Base-by-base conservation (phyloP, 2,888 invertebrate species). In the Vannuccia rotundouncinata region DNA sequence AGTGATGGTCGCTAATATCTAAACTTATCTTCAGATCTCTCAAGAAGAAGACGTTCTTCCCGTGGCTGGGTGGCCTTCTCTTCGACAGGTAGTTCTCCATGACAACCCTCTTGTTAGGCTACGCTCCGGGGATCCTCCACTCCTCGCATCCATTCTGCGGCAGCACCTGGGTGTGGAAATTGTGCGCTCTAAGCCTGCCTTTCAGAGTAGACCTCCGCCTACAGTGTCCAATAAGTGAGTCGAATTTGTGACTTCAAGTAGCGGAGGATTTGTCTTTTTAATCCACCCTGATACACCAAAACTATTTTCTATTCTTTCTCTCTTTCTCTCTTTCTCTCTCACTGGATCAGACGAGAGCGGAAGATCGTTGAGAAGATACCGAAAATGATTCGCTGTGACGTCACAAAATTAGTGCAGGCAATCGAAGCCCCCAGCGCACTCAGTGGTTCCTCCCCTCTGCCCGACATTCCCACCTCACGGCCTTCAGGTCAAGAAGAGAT, bases 51-150 rank as follows among this genome's bases (percentile, higher is more conserved):
- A 85, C 5, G 31, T 87, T 29, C 82, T 87, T 76, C 85, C 87
- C 1, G 84, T 87, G 29, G 87, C 86, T 2, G 85, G 86, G 0
- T 87, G 87, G 87, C 87, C 87, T 0, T 84, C 85, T 84, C 82
- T 87, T 74, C 83, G 84, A 1, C 86, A 87, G 80, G 82, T 87
- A 28, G 81, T 86, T 28, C 84, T 87, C 27, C 85, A 85, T 79
- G 83, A 85, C 82, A 87, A 87, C 82, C 87, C 87, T 2, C 83
- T 87, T 60, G 85, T 86, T 25, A 85, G 83, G 5, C 82, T 84
- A 29, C 83, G 83, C 79, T 83, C 84, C 45, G 87, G 87, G 0
- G 85, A 86, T 81, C 87, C 87, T 5, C 87, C 87, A 2, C 82
- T 87, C 2, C 83, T 87, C 25, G 85, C 85, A 59, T 82, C 84